Evolutionary conservation across 2,113 vertebrate species (phyloP), one percentile per base, ranked within the genome.

Genomic region (Hippocampus zosterae): DNA sequence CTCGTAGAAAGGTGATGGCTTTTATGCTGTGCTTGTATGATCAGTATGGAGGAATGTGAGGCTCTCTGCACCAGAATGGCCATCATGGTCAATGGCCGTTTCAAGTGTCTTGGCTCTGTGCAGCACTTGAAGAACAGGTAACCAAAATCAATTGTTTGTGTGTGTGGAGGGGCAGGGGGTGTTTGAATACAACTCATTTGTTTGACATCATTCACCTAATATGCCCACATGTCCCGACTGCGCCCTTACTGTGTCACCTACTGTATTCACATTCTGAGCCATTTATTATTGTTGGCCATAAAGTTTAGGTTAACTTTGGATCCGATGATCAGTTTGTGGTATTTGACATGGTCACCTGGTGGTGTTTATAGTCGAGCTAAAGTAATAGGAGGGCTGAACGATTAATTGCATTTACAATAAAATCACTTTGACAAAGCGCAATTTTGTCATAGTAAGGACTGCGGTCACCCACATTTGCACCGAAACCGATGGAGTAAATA

Each of bases 21-120:
- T 52, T 50, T 48, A 18, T 44, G 8, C 3, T 72, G 16, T 73
- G 27, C 73, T 10, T 83, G 40, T 70, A 1, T 72, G 66, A 41
- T 64, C 88, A 97, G 96, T 83, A 95, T 95, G 95, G 96, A 96
- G 82, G 95, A 97, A 70, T 96, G 95, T 2, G 95, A 96, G 78
- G 95, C 94, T 0, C 92, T 98, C 16, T 96, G 95, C 85, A 94
- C 94, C 61, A 91, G 94, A 65, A 94, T 96, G 93, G 95, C 95
- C 80, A 93, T 98, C 85, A 93, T 96, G 96, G 95, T 96, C 74
- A 97, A 95, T 0, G 94, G 95, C 67, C 88, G 92, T 11, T 97
- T 98, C 88, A 91, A 90, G 70, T 97, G 95, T 81, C 90, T 97
- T 66, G 96, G 96, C 52, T 95, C 94, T 1, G 84, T 92, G 2